A percentile compares a stretch with the other conserved stretches of the same genome.
Evolutionary conservation across 2,888 invertebrate genomes (phyloP).

Genomic region (Drosophila subquinaria): DNA sequence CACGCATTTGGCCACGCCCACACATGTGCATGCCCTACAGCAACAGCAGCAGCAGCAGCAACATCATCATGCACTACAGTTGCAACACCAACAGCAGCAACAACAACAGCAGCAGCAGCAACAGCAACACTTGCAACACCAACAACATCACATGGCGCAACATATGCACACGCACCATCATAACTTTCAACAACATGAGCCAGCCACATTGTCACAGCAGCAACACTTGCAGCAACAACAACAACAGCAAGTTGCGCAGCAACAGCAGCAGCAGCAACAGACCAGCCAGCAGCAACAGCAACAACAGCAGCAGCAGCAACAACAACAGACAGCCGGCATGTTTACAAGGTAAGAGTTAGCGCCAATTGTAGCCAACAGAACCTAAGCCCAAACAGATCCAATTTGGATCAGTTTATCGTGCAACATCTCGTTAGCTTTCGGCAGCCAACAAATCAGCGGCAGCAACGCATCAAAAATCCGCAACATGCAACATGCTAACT

Average conservation of each 20-base stretch:
- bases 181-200: slow-evolving; percentile 71
- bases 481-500: slow-evolving; percentile 74
- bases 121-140: slow-evolving; percentile 67
- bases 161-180: slow-evolving; percentile 75
- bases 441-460: slow-evolving; percentile 57
- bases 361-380: slow-evolving; percentile 55
- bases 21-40: slow-evolving; percentile 61
- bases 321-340: slow-evolving; percentile 74
- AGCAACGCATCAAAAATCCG: slow-evolving; percentile 67
- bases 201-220: slow-evolving; percentile 62
- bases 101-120: slow-evolving; percentile 61
- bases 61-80: slow-evolving; percentile 61
- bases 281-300: slow-evolving; percentile 52
- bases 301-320: slow-evolving; percentile 66
- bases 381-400: slow-evolving; percentile 27
- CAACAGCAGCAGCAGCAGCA: slow-evolving; percentile 65
- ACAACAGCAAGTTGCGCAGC: slow-evolving; percentile 37
- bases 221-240: slow-evolving; percentile 75
- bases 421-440: slow-evolving; percentile 47
- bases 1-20: slow-evolving; percentile 59
- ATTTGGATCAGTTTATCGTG: slow-evolving; percentile 42
- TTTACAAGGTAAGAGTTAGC: slow-evolving; percentile 78
- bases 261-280: slow-evolving; percentile 60
- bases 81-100: slow-evolving; percentile 59
- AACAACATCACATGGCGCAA: slow-evolving; percentile 70